These are phyloP conservation scores for Drosophila funebris DNA, from an alignment of 1,140 invertebrate species.

Conservation along the genomic window DNA sequence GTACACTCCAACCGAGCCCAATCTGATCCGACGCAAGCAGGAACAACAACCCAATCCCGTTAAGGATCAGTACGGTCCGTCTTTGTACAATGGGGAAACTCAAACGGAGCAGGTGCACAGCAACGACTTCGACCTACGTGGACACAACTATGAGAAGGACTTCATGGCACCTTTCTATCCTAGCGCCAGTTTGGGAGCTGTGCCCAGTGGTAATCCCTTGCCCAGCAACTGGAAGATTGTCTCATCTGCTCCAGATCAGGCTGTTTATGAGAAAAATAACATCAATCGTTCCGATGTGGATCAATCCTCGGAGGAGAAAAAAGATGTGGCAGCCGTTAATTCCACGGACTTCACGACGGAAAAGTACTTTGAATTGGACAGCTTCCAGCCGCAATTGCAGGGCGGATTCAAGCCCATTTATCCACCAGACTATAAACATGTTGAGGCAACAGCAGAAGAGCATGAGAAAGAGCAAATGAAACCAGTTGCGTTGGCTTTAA, in stretches of 20 bases:
- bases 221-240: slow-evolving; percentile 88
- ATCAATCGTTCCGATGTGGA: slow-evolving; percentile 74
- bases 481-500: slow-evolving; percentile 48
- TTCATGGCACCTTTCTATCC: slow-evolving; percentile 90
- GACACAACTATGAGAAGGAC: slow-evolving; percentile 84
- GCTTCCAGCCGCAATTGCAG: slow-evolving; percentile 88
- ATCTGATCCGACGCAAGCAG: slow-evolving; percentile 40
- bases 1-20: slow-evolving; percentile 85
- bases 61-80: no score
- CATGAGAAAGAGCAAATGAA: slow-evolving; percentile 32
- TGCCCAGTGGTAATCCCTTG: slow-evolving; percentile 34
- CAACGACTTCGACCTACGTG: slow-evolving; percentile 73
- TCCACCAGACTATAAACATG: slow-evolving; percentile 65
- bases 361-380: slow-evolving; percentile 86
- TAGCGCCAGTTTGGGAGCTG: slow-evolving; percentile 85
- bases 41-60: slow-evolving; percentile 22
- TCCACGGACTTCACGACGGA: slow-evolving; percentile 50
- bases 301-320: slow-evolving; percentile 41
- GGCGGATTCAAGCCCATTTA: slow-evolving; percentile 89
- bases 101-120: slow-evolving; percentile 65
- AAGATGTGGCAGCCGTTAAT: slow-evolving; percentile 29
- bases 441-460: slow-evolving; percentile 46
- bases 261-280: slow-evolving; percentile 71
- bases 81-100: slow-evolving; percentile 28
- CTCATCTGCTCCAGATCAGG: slow-evolving; percentile 65